Evolutionary conservation across 2,113 vertebrate genomes (phyloP).

Genomic region (Empidonax alnorum): DNA sequence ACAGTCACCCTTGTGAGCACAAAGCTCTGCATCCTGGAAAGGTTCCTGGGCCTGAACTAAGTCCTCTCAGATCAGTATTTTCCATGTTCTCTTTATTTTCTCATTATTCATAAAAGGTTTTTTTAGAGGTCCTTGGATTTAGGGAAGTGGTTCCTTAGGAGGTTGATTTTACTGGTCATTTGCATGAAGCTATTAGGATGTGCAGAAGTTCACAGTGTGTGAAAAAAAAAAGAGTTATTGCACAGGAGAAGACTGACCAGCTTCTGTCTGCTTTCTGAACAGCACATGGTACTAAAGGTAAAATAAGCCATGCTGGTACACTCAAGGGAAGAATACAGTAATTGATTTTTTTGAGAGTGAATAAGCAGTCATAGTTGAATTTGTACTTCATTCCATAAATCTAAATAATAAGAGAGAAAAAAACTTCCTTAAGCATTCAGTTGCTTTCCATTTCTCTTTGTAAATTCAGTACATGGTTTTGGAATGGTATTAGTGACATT

Average conservation of each 20-base stretch:
- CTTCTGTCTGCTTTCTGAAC: background rate
- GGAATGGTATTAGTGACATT: background rate
- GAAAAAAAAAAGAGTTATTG: background rate
- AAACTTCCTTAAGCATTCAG: background rate
- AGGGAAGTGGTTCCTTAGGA: background rate
- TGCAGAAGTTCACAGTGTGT: background rate
- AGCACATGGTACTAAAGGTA: background rate
- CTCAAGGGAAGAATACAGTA: background rate
- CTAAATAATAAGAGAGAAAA: background rate
- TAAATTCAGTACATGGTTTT: background rate
- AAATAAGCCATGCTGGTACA: rapidly evolving
- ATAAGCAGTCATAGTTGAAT: background rate
- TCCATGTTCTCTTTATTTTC: background rate
- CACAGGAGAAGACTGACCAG: background rate
- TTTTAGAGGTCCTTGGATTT: background rate
- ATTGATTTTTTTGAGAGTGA: background rate
- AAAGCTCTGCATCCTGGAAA: background rate
- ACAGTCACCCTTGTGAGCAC: background rate
- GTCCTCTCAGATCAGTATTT: background rate
- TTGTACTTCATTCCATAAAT: background rate
- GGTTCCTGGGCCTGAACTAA: background rate
- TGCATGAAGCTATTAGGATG: background rate
- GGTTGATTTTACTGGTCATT: background rate
- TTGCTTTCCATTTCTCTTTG: background rate
- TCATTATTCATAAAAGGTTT: background rate